A percentile compares a stretch with the other conserved stretches of the same genome.
Conservation (phyloP, 2,113 vertebrate genomes). For the Micromys minutus region DNA sequence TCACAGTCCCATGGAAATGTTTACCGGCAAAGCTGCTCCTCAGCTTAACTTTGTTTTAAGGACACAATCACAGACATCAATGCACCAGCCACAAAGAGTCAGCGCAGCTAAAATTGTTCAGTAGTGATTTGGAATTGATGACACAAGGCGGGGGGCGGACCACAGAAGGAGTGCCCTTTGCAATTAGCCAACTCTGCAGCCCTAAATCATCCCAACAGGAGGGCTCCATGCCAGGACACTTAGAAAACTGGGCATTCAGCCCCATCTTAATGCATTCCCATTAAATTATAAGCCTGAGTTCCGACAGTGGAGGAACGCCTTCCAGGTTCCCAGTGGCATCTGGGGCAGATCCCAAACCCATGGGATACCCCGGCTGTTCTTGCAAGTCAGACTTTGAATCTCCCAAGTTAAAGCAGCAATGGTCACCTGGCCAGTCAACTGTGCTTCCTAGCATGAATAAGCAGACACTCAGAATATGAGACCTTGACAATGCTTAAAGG, state of each 20-base stretch:
- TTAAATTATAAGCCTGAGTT: slow-evolving; percentile 27
- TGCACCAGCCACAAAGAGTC: slow-evolving; percentile 17
- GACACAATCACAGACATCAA: background rate
- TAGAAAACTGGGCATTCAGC: slow-evolving; percentile 46
- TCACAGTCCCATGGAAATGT: background rate
- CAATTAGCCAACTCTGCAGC: slow-evolving; percentile 63
- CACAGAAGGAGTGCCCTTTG: slow-evolving; percentile 49
- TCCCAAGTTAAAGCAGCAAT: background rate
- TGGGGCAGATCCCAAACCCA: background rate
- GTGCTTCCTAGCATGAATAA: slow-evolving; percentile 3
- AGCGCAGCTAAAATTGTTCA: slow-evolving; percentile 53
- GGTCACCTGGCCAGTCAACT: accelerated
- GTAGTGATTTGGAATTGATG: slow-evolving; percentile 52
- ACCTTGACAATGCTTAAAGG: background rate
- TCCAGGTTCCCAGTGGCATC: background rate
- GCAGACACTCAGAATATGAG: background rate
- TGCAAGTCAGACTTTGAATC: background rate
- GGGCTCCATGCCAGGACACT: slow-evolving; percentile 18
- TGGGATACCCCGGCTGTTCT: background rate
- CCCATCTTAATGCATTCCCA: background rate
- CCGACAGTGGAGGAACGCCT: background rate
- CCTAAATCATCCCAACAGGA: slow-evolving; percentile 40
- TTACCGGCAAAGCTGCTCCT: background rate
- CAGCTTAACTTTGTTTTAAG: background rate
- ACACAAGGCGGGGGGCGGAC: background rate